phyloP scores from a whole-genome alignment of 2,888 invertebrate species.

The Tachina grossa region DNA sequence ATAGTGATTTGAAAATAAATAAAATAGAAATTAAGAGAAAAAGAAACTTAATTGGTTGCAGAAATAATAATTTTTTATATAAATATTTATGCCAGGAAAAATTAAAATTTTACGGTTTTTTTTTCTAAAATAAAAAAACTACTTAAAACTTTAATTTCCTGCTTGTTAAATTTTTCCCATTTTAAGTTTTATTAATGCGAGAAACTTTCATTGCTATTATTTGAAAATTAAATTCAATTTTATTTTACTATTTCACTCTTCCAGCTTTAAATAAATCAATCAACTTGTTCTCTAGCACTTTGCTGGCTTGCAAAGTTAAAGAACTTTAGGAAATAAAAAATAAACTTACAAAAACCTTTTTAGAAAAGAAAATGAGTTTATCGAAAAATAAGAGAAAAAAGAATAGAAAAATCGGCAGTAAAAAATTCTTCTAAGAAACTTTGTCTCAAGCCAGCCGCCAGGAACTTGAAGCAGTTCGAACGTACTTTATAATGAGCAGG shows the following conservation, averaged over 20 bases:
- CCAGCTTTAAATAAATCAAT: conserved; percentile 36
- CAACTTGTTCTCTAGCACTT: conserved; percentile 30
- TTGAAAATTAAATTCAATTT: not conserved
- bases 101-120: not conserved
- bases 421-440: conserved; percentile 18
- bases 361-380: not conserved
- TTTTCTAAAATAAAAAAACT: not conserved
- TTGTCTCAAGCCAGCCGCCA: conserved; percentile 10
- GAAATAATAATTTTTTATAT: too few species aligned
- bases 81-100: too few species aligned
- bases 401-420: not conserved
- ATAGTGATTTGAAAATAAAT: not conserved
- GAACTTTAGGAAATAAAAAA: conserved; percentile 3
- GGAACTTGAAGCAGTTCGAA: conserved; percentile 1
- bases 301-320: not conserved
- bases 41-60: not conserved
- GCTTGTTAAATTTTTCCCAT: not conserved
- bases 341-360: not conserved
- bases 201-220: not conserved
- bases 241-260: not conserved
- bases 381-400: not conserved
- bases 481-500: not conserved
- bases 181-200: not conserved
- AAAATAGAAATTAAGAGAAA: not conserved
- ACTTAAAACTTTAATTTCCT: not conserved